Evolutionary conservation across 37 sponge, comb jelly and placozoan genomes (phyloP).

Genomic region (Diacarnus erythraeanus): DNA sequence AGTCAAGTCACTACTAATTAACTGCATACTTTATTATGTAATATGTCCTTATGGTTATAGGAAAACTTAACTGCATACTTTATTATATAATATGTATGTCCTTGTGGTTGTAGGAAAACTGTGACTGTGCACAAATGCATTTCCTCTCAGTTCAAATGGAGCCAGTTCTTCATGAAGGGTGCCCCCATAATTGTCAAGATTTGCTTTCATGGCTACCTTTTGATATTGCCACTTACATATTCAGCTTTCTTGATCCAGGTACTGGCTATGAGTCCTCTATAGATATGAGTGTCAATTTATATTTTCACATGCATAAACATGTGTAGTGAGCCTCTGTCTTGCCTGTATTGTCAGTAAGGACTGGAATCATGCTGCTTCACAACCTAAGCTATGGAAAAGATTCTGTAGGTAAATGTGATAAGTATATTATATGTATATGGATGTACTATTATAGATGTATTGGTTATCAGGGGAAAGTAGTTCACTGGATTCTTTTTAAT

Average conservation of each 20-base stretch:
- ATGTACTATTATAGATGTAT: no score
- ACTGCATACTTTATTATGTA: neutral
- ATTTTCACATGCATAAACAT: no score
- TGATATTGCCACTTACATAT: conserved; percentile 59
- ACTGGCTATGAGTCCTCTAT: no score
- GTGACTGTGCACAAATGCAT: conserved; percentile 89
- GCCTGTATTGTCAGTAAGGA: conserved; percentile 51
- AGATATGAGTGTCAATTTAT: no score
- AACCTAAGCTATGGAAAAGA: conserved; percentile 60
- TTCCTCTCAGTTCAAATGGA: conserved; percentile 86
- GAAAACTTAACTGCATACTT: no score
- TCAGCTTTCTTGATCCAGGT: conserved; percentile 88
- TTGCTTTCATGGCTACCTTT: conserved; percentile 94
- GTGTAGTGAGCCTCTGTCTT: conserved; percentile 70
- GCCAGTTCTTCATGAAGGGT: conserved; percentile 82
- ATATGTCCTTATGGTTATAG: no score
- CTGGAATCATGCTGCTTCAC: conserved; percentile 61
- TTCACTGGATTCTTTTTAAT: neutral
- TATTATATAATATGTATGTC: no score
- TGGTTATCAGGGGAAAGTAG: no score
- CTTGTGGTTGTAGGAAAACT: conserved; percentile 47
- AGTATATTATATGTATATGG: no score
- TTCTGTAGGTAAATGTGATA: conserved; percentile 57
- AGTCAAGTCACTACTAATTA: neutral
- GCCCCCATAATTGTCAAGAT: conserved; percentile 95